phyloP scores from a whole-genome alignment of 1,140 invertebrate genomes.

The Tetramorium simillimum region DNA sequence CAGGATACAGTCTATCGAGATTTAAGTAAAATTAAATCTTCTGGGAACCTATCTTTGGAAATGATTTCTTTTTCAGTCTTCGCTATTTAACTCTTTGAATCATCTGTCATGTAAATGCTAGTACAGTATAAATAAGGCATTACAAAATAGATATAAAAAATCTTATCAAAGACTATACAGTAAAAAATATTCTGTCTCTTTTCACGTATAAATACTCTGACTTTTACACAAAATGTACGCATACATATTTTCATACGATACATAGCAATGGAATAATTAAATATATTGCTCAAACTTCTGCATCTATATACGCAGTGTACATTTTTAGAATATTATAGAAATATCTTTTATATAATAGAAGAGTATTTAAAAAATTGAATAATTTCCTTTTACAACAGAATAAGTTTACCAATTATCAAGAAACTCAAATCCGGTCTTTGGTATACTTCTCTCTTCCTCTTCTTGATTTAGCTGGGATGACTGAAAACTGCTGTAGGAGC shows the following conservation, averaged over 20 bases:
- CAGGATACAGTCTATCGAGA: background rate
- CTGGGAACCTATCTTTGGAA: background rate
- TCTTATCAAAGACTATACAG: background rate
- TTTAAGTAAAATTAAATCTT: constrained; percentile 1
- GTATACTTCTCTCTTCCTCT: constrained; percentile 83
- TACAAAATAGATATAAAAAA: constrained; percentile 42
- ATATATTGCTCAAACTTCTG: background rate
- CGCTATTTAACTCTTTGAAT: background rate
- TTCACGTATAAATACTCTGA: background rate
- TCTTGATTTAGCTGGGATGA: constrained; percentile 80
- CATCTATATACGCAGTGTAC: background rate
- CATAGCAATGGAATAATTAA: background rate
- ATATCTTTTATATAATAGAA: constrained; percentile 14
- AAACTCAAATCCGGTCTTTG: constrained; percentile 92
- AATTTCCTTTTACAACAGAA: background rate
- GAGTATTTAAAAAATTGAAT: background rate
- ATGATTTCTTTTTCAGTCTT: constrained; percentile 38
- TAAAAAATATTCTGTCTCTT: constrained; percentile 20
- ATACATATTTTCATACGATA: background rate
- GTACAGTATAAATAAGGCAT: background rate
- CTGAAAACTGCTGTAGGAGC: constrained; percentile 81
- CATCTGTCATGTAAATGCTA: constrained; percentile 23
- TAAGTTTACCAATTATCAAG: constrained; percentile 89
- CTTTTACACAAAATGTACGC: background rate
- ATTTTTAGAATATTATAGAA: constrained; percentile 6